phyloP scores from a whole-genome alignment of 2,113 vertebrate genomes.

The Corythaixoides concolor region DNA sequence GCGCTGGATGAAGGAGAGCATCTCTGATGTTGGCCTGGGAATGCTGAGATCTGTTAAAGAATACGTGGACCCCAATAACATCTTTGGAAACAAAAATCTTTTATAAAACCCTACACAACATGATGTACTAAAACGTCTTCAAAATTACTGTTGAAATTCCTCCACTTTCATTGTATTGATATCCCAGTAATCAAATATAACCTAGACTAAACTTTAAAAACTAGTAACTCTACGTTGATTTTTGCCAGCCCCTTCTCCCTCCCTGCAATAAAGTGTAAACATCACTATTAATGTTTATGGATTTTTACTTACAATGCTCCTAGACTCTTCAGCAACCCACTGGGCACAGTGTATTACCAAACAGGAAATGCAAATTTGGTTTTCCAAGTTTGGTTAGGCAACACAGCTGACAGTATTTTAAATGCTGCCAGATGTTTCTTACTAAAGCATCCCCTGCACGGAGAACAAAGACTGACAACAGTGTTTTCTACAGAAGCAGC shows the following conservation, averaged over 20 bases:
- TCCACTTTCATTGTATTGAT: conserved; percentile 68
- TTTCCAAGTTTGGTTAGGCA: conserved; percentile 59
- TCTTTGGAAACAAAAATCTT: conserved; percentile 98
- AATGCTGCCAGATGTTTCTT: conserved; percentile 61
- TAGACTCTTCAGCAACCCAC: conserved; percentile 18
- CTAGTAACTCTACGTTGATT: conserved; percentile 52
- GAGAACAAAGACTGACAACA: conserved; percentile 64
- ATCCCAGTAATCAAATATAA: conserved; percentile 80
- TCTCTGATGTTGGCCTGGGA: conserved; percentile 92
- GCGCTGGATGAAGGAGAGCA: conserved; percentile 92
- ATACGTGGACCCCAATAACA: conserved; percentile 95
- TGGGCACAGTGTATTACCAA: conserved; percentile 22
- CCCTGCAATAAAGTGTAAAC: conserved; percentile 63
- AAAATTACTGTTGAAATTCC: conserved; percentile 50
- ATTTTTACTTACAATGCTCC: conserved; percentile 62
- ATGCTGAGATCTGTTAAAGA: conserved; percentile 97
- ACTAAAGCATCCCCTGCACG: conserved; percentile 43
- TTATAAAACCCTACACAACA: conserved; percentile 79
- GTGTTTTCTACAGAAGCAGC: conserved; percentile 50
- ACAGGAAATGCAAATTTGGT: conserved; percentile 42
- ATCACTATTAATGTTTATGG: conserved; percentile 55
- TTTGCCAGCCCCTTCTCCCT: conserved; percentile 26
- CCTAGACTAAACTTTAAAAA: conserved; percentile 69
- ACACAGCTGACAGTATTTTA: conserved; percentile 54
- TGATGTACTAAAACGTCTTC: conserved; percentile 34